Conservation (phyloP, 1,140 invertebrate species). For the Ceratosolen fusciceps region DNA sequence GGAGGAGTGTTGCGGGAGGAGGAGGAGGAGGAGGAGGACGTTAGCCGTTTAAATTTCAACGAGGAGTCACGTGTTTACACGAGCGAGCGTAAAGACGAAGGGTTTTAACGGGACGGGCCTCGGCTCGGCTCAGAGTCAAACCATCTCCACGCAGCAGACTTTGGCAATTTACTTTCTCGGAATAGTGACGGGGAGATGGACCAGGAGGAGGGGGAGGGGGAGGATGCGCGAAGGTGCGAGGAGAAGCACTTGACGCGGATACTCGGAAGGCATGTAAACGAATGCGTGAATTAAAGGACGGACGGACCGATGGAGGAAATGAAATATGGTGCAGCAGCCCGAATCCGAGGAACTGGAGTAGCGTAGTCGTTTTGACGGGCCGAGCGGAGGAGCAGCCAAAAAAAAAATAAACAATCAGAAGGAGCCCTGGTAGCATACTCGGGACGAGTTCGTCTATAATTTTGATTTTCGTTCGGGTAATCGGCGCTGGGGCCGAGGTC, state of each 20-base stretch:
- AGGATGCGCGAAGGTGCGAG: neutral
- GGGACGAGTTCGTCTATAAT: conserved; percentile 53
- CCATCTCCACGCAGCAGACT: too few species aligned
- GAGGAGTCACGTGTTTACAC: too few species aligned
- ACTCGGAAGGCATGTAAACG: conserved; percentile 30
- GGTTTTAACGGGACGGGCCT: too few species aligned
- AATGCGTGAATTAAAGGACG: conserved; percentile 33
- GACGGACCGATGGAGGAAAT: conserved; percentile 12
- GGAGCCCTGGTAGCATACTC: neutral
- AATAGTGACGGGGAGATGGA: neutral
- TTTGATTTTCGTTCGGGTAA: conserved; percentile 62
- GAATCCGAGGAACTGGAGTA: neutral
- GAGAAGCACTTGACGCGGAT: conserved; percentile 1
- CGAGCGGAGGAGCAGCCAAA: neutral
- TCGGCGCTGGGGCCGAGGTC: conserved; percentile 52
- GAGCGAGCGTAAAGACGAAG: too few species aligned
- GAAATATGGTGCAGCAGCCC: neutral
- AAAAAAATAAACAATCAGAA: neutral
- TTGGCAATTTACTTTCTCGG: neutral
- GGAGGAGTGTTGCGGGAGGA: too few species aligned
- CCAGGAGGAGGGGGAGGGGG: too few species aligned
- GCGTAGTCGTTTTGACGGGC: neutral
- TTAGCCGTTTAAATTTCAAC: too few species aligned
- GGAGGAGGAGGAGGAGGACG: too few species aligned
- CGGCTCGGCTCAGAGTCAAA: too few species aligned